Evolutionary conservation across 1,140 invertebrate species (phyloP).

Genomic region (Aphelenchoides avenae): DNA sequence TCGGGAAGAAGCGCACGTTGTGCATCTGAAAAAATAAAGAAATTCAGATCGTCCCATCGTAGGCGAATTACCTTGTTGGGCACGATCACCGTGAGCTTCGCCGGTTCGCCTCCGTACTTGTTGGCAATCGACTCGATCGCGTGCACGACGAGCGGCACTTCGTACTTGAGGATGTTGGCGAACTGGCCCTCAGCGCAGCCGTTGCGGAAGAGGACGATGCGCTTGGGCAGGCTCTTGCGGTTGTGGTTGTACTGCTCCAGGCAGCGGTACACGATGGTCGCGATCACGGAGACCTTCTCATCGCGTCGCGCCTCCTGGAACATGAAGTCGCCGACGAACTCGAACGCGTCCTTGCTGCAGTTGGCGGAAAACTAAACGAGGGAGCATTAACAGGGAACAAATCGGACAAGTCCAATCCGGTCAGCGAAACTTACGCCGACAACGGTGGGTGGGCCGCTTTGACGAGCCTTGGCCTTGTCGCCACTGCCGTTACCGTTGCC

Average conservation of each 20-base stretch:
- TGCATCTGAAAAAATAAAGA: not conserved
- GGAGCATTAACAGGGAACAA: conserved; percentile 1
- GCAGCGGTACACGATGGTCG: conserved; percentile 3
- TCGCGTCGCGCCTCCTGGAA: conserved; percentile 8
- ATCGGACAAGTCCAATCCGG: not conserved
- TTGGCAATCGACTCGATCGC: conserved; percentile 4
- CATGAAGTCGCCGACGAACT: conserved; percentile 23
- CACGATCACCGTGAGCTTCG: conserved; percentile 6
- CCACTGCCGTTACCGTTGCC: not conserved
- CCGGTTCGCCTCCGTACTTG: not conserved
- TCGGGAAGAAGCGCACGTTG: not conserved
- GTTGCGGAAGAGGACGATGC: conserved; percentile 16
- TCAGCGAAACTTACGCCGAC: conserved; percentile 2
- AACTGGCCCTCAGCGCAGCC: conserved; percentile 24
- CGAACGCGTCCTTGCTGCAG: not conserved
- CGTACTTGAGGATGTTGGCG: conserved; percentile 9
- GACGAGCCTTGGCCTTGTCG: not conserved
- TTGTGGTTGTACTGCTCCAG: conserved; percentile 6
- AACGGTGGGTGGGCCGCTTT: not conserved
- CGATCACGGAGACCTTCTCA: conserved; percentile 14
- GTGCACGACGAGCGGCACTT: conserved; percentile 6
- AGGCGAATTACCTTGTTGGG: conserved; percentile 15
- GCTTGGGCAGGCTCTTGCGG: not conserved
- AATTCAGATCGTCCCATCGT: not conserved
- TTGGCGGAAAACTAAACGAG: conserved; percentile 21